Base-by-base conservation (phyloP, 2,888 invertebrate species). In the Monochamus alternatus region DNA sequence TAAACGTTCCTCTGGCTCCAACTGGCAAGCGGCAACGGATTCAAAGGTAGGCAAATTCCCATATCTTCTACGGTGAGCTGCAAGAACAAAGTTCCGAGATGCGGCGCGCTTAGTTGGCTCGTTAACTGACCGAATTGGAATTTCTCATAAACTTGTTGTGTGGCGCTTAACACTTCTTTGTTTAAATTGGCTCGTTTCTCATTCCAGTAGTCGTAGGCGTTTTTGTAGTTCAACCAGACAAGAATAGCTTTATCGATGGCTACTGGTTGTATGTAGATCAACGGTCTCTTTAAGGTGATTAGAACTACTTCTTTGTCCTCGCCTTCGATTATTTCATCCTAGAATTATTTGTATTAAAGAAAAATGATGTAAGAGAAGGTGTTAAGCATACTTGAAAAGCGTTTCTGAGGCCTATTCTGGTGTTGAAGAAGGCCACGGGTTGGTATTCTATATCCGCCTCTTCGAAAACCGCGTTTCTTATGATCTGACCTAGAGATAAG, bases 181-280 rank as follows among this genome's bases (percentile, higher is more conserved):
- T 96, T 98, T 59, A 98, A 90, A 84, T 95, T 96, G 5, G 96
- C 94, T 4, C 98, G 90, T 89, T 99, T 98, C 88, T 98, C 98
- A 82, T 96, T 97, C 99, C 99, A 99, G 89, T 98, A 99, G 88
- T 99, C 98, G 87, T 99, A 99, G 0, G 99, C 98, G 89, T 98
- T 99, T 90, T 98, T 98, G 88, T 99, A 99, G 90, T 99, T 99
- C 80, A 99, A 91, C 99, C 99, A 99, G 64, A 99, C 97, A 30
- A 99, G 92, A 81, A 99, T 98, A 12, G 98, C 99, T 91, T 98
- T 98, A 89, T 99, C 99, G 71, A 99, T 96, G 8, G 99, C 99
- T 85, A 97, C 94, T 0, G 99, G 98, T 89, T 99, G 98, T 74
- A 99, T 95, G 90, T 98, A 98, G 79, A 99, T 94, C 80, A 99